phyloP scores from a whole-genome alignment of 2,888 invertebrate genomes.

The Epirrita christyi region DNA sequence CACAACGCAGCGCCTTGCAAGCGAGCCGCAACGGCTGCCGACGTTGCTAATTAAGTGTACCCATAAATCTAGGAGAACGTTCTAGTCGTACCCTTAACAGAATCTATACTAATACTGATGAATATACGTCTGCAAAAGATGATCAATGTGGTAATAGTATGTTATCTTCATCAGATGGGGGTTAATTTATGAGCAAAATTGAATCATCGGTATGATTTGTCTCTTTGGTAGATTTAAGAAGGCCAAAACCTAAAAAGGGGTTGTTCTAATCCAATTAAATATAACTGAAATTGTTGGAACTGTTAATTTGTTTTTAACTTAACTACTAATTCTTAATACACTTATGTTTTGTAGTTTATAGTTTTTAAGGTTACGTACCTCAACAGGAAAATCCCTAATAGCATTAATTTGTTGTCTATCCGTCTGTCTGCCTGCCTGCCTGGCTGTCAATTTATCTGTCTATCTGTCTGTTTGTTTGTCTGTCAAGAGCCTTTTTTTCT shows the following conservation, averaged over 20 bases:
- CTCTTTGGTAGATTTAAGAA: neutral
- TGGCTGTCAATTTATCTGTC: too few species aligned
- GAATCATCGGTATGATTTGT: neutral
- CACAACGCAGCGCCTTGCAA: conserved; percentile 1
- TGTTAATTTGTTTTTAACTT: neutral
- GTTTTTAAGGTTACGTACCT: too few species aligned
- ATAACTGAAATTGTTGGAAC: too few species aligned
- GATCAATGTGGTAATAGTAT: conserved; percentile 5
- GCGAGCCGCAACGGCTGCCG: conserved; percentile 26
- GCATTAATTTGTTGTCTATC: too few species aligned
- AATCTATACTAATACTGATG: conserved; percentile 28
- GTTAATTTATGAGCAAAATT: conserved; percentile 1
- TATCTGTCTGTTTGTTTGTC: too few species aligned
- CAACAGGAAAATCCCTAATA: too few species aligned
- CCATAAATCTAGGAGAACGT: conserved; percentile 45
- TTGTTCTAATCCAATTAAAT: too few species aligned
- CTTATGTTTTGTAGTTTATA: too few species aligned
- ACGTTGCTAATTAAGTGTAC: conserved; percentile 46
- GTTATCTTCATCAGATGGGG: conserved; percentile 9
- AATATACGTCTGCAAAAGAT: conserved; percentile 13
- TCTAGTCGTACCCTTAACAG: conserved; percentile 27
- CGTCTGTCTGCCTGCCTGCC: too few species aligned
- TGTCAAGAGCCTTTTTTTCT: too few species aligned
- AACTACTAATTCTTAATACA: too few species aligned
- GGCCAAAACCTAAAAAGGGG: too few species aligned